phyloP scores from a whole-genome alignment of 1,140 invertebrate species.

The Microplitis mediator region DNA sequence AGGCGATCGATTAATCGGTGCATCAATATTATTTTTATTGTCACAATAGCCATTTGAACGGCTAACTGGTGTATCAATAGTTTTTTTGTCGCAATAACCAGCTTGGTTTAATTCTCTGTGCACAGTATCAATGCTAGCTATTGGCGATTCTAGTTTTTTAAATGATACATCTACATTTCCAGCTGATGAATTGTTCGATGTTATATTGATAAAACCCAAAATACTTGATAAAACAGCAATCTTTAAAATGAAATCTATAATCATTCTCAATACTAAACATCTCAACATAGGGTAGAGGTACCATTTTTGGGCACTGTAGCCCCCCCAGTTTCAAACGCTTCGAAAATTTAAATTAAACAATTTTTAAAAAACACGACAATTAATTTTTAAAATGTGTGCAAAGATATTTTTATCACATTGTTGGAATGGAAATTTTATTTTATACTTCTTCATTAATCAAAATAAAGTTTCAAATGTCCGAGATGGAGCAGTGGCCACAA shows the following conservation, averaged over 20 bases:
- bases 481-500: too few species aligned
- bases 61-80: background rate
- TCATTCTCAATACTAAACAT: background rate
- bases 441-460: too few species aligned
- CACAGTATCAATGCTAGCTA: slow-evolving; percentile 4
- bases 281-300: background rate
- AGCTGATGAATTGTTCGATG: slow-evolving; percentile 33
- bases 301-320: background rate
- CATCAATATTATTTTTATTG: background rate
- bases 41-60: background rate
- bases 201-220: slow-evolving; percentile 49
- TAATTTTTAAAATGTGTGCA: too few species aligned
- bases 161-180: slow-evolving; percentile 37
- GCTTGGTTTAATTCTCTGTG: background rate
- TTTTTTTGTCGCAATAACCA: background rate
- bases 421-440: too few species aligned
- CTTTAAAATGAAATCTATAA: slow-evolving; percentile 34
- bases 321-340: too few species aligned
- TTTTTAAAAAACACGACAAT: too few species aligned
- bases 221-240: slow-evolving; percentile 38
- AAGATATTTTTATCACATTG: too few species aligned
- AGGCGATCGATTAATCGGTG: slow-evolving; percentile 23
- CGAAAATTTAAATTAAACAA: too few species aligned
- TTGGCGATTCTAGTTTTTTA: slow-evolving; percentile 40
- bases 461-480: too few species aligned